These are phyloP conservation scores for Tiliacea aurago DNA, from an alignment of 2,888 invertebrate genomes.

Conservation along the genomic window DNA sequence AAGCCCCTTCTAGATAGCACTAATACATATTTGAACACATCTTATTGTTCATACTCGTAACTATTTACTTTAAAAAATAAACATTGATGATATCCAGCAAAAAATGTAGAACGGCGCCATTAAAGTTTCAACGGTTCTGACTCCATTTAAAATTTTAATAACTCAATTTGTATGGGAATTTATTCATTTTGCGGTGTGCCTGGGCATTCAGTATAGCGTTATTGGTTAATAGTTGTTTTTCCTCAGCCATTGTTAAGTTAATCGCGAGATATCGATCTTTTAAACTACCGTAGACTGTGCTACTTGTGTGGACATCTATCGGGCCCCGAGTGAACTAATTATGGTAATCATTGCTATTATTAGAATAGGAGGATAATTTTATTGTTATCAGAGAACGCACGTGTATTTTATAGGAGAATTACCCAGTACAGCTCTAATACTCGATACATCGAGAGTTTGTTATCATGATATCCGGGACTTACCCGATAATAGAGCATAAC, in stretches of 20 bases:
- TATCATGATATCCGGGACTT: conserved; percentile 25
- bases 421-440: neutral
- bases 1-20: conserved; percentile 1
- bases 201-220: conserved; percentile 15
- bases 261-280: conserved; percentile 29
- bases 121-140: conserved; percentile 36
- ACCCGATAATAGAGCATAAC: conserved; percentile 27
- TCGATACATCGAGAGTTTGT: neutral
- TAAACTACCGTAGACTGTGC: conserved; percentile 39
- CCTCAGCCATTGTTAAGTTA: conserved; percentile 16
- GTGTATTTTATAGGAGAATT: neutral
- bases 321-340: conserved; percentile 33
- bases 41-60: neutral
- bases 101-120: conserved; percentile 17
- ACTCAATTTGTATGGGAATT: conserved; percentile 53
- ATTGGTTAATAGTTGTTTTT: conserved; percentile 31
- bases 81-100: conserved; percentile 23
- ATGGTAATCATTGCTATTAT: conserved; percentile 21
- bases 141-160: conserved; percentile 61
- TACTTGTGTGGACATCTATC: conserved; percentile 46
- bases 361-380: conserved; percentile 5
- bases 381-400: conserved; percentile 23
- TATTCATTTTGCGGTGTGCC: conserved; percentile 44
- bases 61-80: conserved; percentile 15
- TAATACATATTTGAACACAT: neutral